Conservation (phyloP, 2,888 invertebrate species). For the Drosophila paramelanica region DNA sequence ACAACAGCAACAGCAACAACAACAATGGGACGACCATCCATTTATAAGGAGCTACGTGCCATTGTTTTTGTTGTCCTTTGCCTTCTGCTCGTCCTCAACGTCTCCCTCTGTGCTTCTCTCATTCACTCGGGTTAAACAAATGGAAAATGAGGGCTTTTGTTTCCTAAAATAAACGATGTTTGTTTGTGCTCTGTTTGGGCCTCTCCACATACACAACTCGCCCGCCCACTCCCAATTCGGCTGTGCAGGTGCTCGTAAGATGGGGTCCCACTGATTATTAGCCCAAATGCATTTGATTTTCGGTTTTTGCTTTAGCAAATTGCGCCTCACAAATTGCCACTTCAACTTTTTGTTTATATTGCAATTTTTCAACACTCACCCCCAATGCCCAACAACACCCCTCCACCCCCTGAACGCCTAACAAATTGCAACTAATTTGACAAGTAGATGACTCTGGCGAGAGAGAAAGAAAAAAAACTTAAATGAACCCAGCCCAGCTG, state of each 20-base stretch:
- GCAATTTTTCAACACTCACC: constrained; percentile 69
- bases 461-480: background rate
- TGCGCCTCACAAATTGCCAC: constrained; percentile 56
- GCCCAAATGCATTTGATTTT: constrained; percentile 63
- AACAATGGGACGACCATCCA: constrained; percentile 50
- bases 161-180: constrained; percentile 80
- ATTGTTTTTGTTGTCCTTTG: constrained; percentile 53
- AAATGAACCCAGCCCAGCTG: constrained; percentile 15
- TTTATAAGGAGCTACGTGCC: constrained; percentile 59
- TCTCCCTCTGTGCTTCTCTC: background rate
- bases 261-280: constrained; percentile 35
- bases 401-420: constrained; percentile 8
- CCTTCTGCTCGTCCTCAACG: background rate
- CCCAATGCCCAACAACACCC: background rate
- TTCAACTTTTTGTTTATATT: constrained; percentile 64
- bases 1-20: constrained; percentile 16
- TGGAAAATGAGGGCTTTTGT: constrained; percentile 80
- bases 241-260: constrained; percentile 53
- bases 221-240: constrained; percentile 17
- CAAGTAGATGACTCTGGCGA: constrained; percentile 20
- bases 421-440: constrained; percentile 78
- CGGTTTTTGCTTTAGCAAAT: constrained; percentile 32
- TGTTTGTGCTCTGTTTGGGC: constrained; percentile 59
- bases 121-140: constrained; percentile 63
- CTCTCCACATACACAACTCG: background rate